Conservation (phyloP, 2,797 vertebrate genomes). For the Ambastaia sidthimunki region DNA sequence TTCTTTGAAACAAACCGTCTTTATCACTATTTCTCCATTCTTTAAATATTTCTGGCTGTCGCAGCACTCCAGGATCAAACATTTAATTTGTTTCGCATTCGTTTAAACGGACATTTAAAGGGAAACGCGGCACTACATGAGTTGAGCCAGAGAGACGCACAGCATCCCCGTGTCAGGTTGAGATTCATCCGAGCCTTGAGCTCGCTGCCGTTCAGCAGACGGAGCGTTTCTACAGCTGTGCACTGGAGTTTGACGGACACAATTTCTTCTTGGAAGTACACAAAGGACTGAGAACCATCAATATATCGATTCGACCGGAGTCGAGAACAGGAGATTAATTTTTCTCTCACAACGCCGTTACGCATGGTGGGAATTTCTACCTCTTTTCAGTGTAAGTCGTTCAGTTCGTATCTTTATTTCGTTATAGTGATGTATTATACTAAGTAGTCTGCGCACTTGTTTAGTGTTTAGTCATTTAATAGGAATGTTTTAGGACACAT, state of each 20-base stretch:
- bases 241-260: conserved; percentile 74
- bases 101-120: conserved; percentile 16
- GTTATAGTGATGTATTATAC: not conserved
- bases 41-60: not conserved
- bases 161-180: conserved; percentile 51
- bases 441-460: not conserved
- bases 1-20: conserved; percentile 14
- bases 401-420: conserved; percentile 4
- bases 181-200: conserved; percentile 51
- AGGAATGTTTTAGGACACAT: not conserved
- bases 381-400: conserved; percentile 94
- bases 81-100: not conserved
- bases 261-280: conserved; percentile 76
- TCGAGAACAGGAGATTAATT: conserved; percentile 88
- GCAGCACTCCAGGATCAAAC: not conserved
- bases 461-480: not conserved
- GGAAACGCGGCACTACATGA: conserved; percentile 22
- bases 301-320: conserved; percentile 68
- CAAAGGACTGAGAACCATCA: conserved; percentile 76
- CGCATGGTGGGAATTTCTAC: conserved; percentile 99
- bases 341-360: conserved; percentile 83
- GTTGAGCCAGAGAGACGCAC: conserved; percentile 9
- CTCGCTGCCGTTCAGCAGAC: conserved; percentile 54
- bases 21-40: not conserved
- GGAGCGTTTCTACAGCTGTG: conserved; percentile 50